Conservation (phyloP, 2,888 invertebrate genomes). For the Onthophagus sagittarius region DNA sequence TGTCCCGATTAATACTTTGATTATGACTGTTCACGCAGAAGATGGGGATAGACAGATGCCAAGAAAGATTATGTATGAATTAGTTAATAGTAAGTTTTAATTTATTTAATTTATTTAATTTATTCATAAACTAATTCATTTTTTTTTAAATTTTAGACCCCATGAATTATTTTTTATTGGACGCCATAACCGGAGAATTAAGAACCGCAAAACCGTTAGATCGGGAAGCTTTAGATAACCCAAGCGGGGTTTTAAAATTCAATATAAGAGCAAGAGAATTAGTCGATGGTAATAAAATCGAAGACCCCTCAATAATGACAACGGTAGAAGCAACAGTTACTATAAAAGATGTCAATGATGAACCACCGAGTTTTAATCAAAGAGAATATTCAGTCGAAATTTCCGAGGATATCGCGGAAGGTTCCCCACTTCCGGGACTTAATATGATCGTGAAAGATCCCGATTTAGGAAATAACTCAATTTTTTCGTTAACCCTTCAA, state of each 20-base stretch:
- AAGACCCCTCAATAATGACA: slow-evolving; percentile 65
- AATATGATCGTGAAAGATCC: slow-evolving; percentile 84
- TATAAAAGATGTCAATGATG: slow-evolving; percentile 86
- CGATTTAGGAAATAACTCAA: slow-evolving; percentile 81
- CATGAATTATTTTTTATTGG: slow-evolving; percentile 79
- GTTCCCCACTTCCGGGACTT: slow-evolving; percentile 74
- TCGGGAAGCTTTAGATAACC: slow-evolving; percentile 75
- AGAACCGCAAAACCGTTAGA: slow-evolving; percentile 81
- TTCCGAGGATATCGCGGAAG: slow-evolving; percentile 77
- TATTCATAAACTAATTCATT: background rate
- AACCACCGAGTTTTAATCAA: slow-evolving; percentile 78
- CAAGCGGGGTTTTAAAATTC: slow-evolving; percentile 73
- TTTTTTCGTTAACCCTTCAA: slow-evolving; percentile 72
- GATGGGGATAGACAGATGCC: slow-evolving; percentile 85
- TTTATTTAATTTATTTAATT: background rate
- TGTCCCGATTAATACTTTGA: slow-evolving; percentile 76
- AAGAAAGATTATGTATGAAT: slow-evolving; percentile 70
- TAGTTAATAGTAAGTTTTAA: slow-evolving; percentile 68
- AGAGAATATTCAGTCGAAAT: slow-evolving; percentile 77
- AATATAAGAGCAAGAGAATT: slow-evolving; percentile 76
- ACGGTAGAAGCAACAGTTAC: slow-evolving; percentile 75
- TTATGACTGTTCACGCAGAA: slow-evolving; percentile 73
- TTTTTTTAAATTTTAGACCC: slow-evolving; percentile 64
- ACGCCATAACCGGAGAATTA: slow-evolving; percentile 74
- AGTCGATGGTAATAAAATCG: slow-evolving; percentile 65